Evolutionary conservation across 2,888 invertebrate genomes (phyloP).

Genomic region (Neuroscelio doddi): DNA sequence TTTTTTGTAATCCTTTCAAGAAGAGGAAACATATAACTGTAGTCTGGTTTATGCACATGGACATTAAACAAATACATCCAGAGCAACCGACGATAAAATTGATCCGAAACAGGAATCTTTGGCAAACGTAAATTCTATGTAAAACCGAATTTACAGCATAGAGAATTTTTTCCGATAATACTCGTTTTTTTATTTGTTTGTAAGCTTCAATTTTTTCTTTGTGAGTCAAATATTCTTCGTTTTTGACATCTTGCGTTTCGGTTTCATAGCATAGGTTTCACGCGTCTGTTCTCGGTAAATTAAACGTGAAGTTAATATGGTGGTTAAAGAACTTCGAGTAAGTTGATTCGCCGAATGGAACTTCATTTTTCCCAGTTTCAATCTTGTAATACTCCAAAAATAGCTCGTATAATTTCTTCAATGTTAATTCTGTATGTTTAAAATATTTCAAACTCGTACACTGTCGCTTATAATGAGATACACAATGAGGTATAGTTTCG

Average conservation of each 20-base stretch:
- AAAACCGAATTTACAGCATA: conserved; percentile 30
- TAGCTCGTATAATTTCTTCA: conserved; percentile 3
- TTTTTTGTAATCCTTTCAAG: conserved; percentile 15
- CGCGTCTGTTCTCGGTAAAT: conserved; percentile 22
- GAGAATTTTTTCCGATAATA: neutral
- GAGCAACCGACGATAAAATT: conserved; percentile 32
- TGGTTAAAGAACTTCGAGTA: conserved; percentile 21
- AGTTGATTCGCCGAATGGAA: neutral
- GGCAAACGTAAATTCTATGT: conserved; percentile 28
- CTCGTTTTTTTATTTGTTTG: neutral
- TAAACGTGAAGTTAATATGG: conserved; percentile 23
- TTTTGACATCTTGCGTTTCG: conserved; percentile 15
- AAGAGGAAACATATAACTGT: conserved; percentile 26
- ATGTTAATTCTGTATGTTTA: neutral
- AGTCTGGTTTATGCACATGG: conserved; percentile 15
- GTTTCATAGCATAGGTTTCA: conserved; percentile 10
- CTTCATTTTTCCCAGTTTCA: conserved; percentile 1
- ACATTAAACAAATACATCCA: conserved; percentile 38
- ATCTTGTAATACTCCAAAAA: conserved; percentile 7
- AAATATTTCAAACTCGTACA: neutral
- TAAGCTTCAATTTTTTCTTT: neutral
- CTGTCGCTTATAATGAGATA: neutral
- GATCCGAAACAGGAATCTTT: conserved; percentile 25
- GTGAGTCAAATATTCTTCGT: conserved; percentile 2
- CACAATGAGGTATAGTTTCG: neutral